These are phyloP conservation scores for Scatophagus argus DNA, from an alignment of 2,113 vertebrate species.

Conservation along the genomic window DNA sequence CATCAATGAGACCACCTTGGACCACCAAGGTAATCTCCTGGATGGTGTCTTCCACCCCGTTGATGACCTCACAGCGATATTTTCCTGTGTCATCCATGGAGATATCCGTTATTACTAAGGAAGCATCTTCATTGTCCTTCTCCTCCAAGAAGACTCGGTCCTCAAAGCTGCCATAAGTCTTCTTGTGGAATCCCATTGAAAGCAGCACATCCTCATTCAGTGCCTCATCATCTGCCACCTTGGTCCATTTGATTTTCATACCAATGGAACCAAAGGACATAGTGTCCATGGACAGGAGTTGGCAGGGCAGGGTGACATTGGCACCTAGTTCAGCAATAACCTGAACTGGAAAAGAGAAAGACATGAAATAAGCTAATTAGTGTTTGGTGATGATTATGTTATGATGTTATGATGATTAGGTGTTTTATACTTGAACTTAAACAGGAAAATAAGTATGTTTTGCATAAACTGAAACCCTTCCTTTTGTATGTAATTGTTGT, in stretches of 20 bases:
- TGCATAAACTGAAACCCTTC: not conserved
- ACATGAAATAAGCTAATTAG: not conserved
- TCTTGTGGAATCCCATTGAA: slow-evolving; percentile 92
- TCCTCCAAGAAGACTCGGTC: slow-evolving; percentile 85
- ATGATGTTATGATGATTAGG: no score
- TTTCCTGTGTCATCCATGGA: slow-evolving; percentile 88
- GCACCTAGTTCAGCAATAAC: slow-evolving; percentile 85
- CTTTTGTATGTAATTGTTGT: not conserved
- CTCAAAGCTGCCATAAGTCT: slow-evolving; percentile 87
- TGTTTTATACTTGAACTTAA: not conserved
- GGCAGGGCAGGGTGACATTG: slow-evolving; percentile 93
- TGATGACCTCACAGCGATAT: slow-evolving; percentile 93
- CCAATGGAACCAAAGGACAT: slow-evolving; percentile 76
- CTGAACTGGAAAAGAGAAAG: slow-evolving; percentile 79
- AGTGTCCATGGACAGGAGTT: slow-evolving; percentile 72
- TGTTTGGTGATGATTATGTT: not conserved
- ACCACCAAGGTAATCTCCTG: slow-evolving; percentile 87
- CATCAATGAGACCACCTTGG: slow-evolving; percentile 71
- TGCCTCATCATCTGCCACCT: slow-evolving; percentile 88
- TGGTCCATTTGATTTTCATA: slow-evolving; percentile 93
- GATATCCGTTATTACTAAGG: slow-evolving; percentile 87
- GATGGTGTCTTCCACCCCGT: slow-evolving; percentile 87
- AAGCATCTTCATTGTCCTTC: slow-evolving; percentile 85
- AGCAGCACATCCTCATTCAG: slow-evolving; percentile 89
- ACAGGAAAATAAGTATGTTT: not conserved